Conservation (phyloP, 2,797 vertebrate genomes). For the Myiotriccus ornatus region DNA sequence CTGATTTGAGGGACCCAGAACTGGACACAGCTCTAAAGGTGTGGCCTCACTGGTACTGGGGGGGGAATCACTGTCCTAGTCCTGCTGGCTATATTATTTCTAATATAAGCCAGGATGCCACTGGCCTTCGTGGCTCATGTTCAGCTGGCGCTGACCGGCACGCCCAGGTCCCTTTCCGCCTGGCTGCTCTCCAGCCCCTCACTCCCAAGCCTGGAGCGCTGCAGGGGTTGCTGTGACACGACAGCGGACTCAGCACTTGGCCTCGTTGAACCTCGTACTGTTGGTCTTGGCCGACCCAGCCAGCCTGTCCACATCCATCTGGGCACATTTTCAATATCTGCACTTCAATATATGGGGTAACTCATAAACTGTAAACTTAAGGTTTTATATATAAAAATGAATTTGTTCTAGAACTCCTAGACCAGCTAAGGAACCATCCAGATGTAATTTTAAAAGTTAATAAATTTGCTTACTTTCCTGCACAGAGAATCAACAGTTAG, state of each 20-base stretch:
- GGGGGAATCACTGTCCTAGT: neutral
- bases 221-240: neutral
- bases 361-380: neutral
- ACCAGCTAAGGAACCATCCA: neutral
- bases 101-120: neutral
- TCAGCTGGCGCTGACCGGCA: neutral
- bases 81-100: neutral
- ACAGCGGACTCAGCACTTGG: neutral
- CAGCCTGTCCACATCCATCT: neutral
- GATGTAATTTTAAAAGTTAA: neutral
- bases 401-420: neutral
- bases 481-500: neutral
- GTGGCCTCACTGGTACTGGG: neutral
- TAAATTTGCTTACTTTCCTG: neutral
- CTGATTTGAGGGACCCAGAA: neutral
- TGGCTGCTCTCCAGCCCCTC: neutral
- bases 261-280: neutral
- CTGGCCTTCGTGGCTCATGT: accelerated
- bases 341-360: neutral
- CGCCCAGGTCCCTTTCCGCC: neutral
- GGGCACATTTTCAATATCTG: neutral
- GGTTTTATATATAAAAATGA: neutral
- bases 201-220: neutral
- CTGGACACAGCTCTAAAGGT: accelerated
- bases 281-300: no score